Base-by-base conservation (phyloP, 1,140 invertebrate genomes). In the Colletes latitarsis region DNA sequence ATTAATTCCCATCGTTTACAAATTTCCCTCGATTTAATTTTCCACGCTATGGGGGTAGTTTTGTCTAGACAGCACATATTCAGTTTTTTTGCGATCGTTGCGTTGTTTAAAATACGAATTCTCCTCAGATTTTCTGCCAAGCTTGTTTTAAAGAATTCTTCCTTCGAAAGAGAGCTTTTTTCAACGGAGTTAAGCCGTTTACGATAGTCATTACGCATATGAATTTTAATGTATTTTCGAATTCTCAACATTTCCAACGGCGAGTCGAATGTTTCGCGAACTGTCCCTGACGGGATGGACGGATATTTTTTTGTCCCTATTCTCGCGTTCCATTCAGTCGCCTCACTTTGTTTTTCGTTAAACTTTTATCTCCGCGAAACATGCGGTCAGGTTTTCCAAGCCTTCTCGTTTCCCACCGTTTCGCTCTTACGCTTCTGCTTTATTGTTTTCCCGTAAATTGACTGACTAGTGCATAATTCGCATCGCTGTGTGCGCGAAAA, bases 291-390 rank as follows among this genome's bases (percentile, higher is more conserved):
- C 64, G 53, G 58, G 64, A 77, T 69, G 64, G 55, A 77, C 63
- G 74, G 58, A 41, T 41, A 60, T 41, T 70, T 60, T 77, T 58
- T 19, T 49, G 5, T 49, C n/a, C 39, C n/a, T n/a, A 5, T 55
- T 6, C 41, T 19, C 74, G 39, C 60, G 69, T 17, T 49, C 70
- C 60, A 78, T 78, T 78, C 77, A 78, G 19, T 19, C 5, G 49
- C 39, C 69, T 78, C 77, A 64, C 77, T 69, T 81, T 81, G 64
- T 81, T 81, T 81, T 76, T 76, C 79, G 79, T 76, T 69, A 68
- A 81, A 81, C 72, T 76, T 81, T 81, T 76, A 81, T 81, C 79
- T 81, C 53, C 57, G 64, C 55, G 62, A 69, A 76, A 81, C 79
- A 81, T 81, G 79, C 79, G 79, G 79, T 76, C 73, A 69, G 57